Base-by-base conservation (phyloP, 2,888 invertebrate genomes). In the Conchocele bisecta region DNA sequence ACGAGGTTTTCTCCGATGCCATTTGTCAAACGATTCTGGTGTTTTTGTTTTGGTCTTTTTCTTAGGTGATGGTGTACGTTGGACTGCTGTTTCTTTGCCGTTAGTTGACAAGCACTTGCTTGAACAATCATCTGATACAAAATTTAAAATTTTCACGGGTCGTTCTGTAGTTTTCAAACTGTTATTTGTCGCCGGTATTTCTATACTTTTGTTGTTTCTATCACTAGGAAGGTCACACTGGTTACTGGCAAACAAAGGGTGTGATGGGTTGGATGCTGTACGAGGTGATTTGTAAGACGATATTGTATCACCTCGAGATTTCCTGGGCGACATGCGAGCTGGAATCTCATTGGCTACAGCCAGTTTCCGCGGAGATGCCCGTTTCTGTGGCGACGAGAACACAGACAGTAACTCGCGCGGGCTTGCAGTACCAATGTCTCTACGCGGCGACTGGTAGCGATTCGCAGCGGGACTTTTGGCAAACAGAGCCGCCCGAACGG, bases 21-120 rank as follows among this genome's bases (percentile, higher is more conserved):
- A 85, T 39, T 79, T 83, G 53, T 84, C 80, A 53, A 85, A 76
- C 17, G 83, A 81, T 24, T 79, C 83, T 13, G 83, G 82, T 29
- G 83, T 84, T 56, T 64, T 80, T 11, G 67, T 61, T n/a, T 48
- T 60, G 29, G 59, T 61, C 46, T 76, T 79, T 22, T 58, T 54
- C 17, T 54, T 48, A 13, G 85, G 77, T 17, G 83, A 77, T 29
- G 81, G 79, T 13, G 81, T 81, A 11, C 60, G 72, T 29, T 51
- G 68, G 15, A 61, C 50, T 11, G 20, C 28, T 37, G 41, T 56
- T n/a, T n/a, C n/a, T n/a, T n/a, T n/a, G n/a, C n/a, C n/a, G n/a
- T n/a, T n/a, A n/a, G n/a, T n/a, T n/a, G n/a, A n/a, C n/a, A n/a
- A n/a, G n/a, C n/a, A n/a, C n/a, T n/a, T n/a, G n/a, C n/a, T n/a